Percentiles rank a stretch among this genome's conserved stretches.
phyloP scores from a whole-genome alignment of 1,140 invertebrate species.

The Temnothorax curvispinosus region DNA sequence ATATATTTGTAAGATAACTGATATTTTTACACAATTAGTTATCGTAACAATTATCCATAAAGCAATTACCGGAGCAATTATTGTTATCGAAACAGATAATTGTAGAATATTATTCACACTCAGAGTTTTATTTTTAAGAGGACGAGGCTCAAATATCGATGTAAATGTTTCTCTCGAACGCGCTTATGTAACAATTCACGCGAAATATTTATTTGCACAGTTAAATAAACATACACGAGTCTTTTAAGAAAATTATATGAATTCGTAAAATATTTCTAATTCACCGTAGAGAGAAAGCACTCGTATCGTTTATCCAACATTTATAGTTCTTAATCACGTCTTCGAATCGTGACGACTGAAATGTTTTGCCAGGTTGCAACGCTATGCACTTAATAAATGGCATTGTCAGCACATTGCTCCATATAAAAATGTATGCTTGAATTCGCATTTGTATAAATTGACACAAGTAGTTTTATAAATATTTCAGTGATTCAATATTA shows the following conservation, averaged over 20 bases:
- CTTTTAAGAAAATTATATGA: not conserved
- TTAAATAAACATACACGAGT: not conserved
- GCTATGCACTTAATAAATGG: not conserved
- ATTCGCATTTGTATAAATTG: not conserved
- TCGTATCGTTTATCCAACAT: not conserved
- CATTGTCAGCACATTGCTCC: constrained; percentile 7
- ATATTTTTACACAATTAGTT: not conserved
- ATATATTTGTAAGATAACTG: not conserved
- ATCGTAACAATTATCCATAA: not conserved
- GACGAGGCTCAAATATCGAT: not conserved
- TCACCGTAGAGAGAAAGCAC: not conserved
- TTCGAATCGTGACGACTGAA: constrained; percentile 3
- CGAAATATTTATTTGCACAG: not conserved
- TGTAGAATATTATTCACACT: not conserved
- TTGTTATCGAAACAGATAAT: not conserved
- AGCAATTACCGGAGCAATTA: not conserved
- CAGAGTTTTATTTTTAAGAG: not conserved
- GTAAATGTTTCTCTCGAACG: not conserved
- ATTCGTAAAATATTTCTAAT: not conserved
- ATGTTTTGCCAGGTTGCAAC: not conserved
- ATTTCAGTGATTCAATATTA: not conserved
- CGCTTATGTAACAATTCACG: not conserved
- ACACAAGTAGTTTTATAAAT: constrained; percentile 43
- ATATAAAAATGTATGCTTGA: not conserved
- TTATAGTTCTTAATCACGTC: not conserved